Conservation (phyloP, 2,888 invertebrate species). For the Himalopsyche kuldschensis region DNA sequence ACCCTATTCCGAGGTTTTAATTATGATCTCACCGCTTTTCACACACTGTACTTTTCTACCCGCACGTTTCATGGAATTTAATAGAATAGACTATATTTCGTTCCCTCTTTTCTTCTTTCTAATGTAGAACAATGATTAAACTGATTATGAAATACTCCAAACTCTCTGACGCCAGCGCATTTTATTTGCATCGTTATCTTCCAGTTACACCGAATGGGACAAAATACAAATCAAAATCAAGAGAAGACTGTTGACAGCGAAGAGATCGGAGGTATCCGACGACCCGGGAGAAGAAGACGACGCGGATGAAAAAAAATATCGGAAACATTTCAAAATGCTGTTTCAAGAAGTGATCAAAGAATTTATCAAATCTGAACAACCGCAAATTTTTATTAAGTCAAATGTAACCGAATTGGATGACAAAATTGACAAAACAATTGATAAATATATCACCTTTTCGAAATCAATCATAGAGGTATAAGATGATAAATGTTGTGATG, state of each 20-base stretch:
- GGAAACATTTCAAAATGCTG: conserved; percentile 36
- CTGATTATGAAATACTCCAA: no score
- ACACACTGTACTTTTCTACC: no score
- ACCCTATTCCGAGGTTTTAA: conserved; percentile 71
- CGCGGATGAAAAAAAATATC: conserved; percentile 44
- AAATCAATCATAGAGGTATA: conserved; percentile 44
- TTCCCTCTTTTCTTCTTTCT: no score
- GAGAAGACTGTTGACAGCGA: conserved; percentile 10
- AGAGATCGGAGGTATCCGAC: conserved; percentile 30
- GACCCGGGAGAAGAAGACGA: conserved; percentile 44
- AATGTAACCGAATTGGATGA: conserved; percentile 45
- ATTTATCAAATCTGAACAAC: conserved; percentile 47
- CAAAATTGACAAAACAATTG: conserved; percentile 49
- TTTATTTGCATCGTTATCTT: not conserved
- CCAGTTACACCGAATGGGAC: conserved; percentile 46
- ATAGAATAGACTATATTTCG: no score
- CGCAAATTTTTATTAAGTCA: conserved; percentile 35
- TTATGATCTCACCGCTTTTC: no score
- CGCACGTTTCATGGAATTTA: no score
- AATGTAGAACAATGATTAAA: no score
- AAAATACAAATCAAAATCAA: conserved; percentile 27
- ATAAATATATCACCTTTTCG: conserved; percentile 55
- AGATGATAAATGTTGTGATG: no score
- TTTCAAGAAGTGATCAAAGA: conserved; percentile 52
- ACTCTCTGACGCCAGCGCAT: no score